These are phyloP conservation scores for Lepus americanus DNA, from an alignment of 2,113 vertebrate genomes.

Conservation along the genomic window DNA sequence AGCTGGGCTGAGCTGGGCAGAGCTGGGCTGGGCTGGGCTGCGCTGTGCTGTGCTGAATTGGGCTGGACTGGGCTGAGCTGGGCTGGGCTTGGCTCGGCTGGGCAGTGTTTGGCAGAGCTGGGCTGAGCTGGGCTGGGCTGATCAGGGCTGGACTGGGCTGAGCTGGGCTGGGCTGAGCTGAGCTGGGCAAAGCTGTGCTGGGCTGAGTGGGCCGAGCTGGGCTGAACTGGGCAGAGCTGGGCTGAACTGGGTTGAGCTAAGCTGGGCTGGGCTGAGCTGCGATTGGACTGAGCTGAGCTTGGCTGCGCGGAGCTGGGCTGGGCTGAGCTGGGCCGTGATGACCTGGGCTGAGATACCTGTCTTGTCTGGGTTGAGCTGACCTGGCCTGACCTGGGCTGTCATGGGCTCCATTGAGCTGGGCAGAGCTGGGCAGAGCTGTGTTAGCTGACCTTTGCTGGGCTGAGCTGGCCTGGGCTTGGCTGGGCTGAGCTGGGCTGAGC, in stretches of 20 bases:
- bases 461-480: rapidly evolving
- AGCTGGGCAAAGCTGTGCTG: no score
- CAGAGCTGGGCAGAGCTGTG: background rate
- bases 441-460: background rate
- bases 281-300: no score
- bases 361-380: no score
- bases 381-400: no score
- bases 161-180: background rate
- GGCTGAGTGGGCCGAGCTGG: no score
- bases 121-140: rapidly evolving
- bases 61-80: background rate
- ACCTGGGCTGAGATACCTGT: background rate
- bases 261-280: no score
- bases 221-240: no score
- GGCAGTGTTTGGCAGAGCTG: rapidly evolving
- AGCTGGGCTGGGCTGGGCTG: background rate
- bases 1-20: rapidly evolving
- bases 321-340: background rate
- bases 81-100: background rate
- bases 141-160: rapidly evolving
- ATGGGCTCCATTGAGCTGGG: background rate
- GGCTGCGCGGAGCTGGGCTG: background rate
- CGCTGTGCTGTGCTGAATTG: rapidly evolving
- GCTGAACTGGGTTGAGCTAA: no score
- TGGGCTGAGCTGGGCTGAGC: rapidly evolving